phyloP scores from a whole-genome alignment of 2,113 vertebrate genomes.

The Salvelinus fontinalis region DNA sequence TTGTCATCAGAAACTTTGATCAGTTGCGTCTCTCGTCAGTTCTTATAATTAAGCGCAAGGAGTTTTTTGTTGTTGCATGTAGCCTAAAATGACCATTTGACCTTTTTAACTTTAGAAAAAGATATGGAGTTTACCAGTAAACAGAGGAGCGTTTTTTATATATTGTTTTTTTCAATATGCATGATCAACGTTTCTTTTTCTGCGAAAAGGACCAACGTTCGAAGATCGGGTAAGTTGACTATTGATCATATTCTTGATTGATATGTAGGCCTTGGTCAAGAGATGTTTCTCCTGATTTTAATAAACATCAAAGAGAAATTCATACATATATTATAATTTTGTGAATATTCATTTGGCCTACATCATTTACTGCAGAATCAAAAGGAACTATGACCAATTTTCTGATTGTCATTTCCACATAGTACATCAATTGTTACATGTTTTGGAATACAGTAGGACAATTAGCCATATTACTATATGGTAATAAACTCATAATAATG shows the following conservation, averaged over 20 bases:
- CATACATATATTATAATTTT: not conserved
- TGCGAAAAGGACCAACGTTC: conserved; percentile 67
- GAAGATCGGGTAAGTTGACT: conserved; percentile 80
- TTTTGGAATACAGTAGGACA: too few species aligned
- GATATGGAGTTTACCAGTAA: conserved; percentile 74
- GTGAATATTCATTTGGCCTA: not conserved
- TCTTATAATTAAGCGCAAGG: not conserved
- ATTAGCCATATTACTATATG: too few species aligned
- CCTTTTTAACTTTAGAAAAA: conserved; percentile 38
- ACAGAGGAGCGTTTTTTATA: conserved; percentile 56
- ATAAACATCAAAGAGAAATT: too few species aligned
- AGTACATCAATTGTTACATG: too few species aligned
- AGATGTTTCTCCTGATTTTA: not conserved
- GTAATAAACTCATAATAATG: too few species aligned
- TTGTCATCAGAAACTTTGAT: conserved; percentile 24
- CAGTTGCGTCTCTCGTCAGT: not conserved
- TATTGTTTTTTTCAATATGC: conserved; percentile 73
- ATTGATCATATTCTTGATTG: not conserved
- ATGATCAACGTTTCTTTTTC: conserved; percentile 54
- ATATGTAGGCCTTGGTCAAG: not conserved
- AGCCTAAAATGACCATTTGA: conserved; percentile 59
- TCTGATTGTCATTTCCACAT: too few species aligned
- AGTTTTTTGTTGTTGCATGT: conserved; percentile 11
- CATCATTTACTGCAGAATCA: too few species aligned
- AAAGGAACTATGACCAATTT: too few species aligned